Conservation (phyloP, 2,797 vertebrate genomes). For the Betta splendens region DNA sequence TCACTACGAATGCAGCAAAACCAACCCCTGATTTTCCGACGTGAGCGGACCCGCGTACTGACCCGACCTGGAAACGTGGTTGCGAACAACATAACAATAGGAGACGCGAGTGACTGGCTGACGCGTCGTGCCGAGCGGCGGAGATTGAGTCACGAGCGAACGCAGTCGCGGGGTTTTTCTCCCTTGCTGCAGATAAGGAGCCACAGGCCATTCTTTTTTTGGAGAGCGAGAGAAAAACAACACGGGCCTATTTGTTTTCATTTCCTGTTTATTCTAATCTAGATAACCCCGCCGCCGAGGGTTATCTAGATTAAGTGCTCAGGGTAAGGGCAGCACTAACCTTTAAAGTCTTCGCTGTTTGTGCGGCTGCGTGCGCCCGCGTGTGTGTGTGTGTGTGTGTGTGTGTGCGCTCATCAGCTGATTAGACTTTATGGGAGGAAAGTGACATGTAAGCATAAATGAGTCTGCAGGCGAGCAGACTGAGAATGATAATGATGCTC, state of each 20-base stretch:
- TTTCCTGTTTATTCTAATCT: constrained; percentile 59
- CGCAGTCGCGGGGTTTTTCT: constrained; percentile 25
- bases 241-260: constrained; percentile 52
- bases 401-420: constrained; percentile 71
- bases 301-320: constrained; percentile 47
- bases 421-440: constrained; percentile 74
- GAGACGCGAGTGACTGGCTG: constrained; percentile 40
- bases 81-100: constrained; percentile 23
- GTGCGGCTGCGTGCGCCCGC: no score
- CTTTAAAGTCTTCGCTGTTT: constrained; percentile 59
- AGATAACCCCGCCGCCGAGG: constrained; percentile 26
- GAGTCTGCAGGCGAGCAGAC: constrained; percentile 77
- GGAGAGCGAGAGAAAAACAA: constrained; percentile 41
- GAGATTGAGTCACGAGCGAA: constrained; percentile 49
- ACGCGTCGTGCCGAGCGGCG: constrained; percentile 38
- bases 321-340: constrained; percentile 60
- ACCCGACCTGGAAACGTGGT: constrained; percentile 22
- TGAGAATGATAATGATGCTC: constrained; percentile 80
- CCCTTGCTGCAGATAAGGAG: constrained; percentile 33
- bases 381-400: constrained; percentile 10
- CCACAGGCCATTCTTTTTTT: constrained; percentile 32
- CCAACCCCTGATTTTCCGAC: constrained; percentile 1
- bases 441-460: constrained; percentile 81
- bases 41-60: constrained; percentile 15
- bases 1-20: constrained; percentile 53